Evolutionary conservation across 1,140 invertebrate species (phyloP).

Genomic region (Physella acuta): DNA sequence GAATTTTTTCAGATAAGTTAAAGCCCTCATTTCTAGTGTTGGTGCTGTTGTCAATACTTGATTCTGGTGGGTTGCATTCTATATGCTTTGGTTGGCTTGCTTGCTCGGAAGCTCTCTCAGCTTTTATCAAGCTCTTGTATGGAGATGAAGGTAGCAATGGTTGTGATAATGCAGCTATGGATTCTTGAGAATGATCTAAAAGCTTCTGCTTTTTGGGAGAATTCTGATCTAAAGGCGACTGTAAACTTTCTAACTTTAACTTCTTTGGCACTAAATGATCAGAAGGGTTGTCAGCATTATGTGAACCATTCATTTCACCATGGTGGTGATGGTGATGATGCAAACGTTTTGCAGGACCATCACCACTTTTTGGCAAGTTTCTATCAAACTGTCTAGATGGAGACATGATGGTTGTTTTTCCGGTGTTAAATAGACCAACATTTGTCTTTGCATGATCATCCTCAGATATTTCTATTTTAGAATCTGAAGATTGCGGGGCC

Average conservation of each 20-base stretch:
- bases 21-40: too few species aligned
- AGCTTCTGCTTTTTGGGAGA: constrained; percentile 13
- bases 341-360: constrained; percentile 1
- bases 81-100: constrained; percentile 2
- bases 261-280: constrained; percentile 10
- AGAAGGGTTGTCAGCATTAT: background rate
- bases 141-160: background rate
- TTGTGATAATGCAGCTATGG: background rate
- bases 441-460: constrained; percentile 18
- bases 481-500: constrained; percentile 54
- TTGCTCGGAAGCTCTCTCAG: constrained; percentile 12
- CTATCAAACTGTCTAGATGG: constrained; percentile 24
- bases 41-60: too few species aligned
- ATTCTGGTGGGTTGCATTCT: background rate
- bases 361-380: background rate
- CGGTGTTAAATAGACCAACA: constrained; percentile 29
- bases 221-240: background rate
- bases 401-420: constrained; percentile 32
- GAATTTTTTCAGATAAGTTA: too few species aligned
- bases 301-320: constrained; percentile 2
- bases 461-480: constrained; percentile 10
- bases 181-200: background rate
- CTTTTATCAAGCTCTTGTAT: background rate
- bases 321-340: constrained; percentile 15
- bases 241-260: background rate